Conservation (phyloP, 2,113 vertebrate genomes). For the Marmota monax region DNA sequence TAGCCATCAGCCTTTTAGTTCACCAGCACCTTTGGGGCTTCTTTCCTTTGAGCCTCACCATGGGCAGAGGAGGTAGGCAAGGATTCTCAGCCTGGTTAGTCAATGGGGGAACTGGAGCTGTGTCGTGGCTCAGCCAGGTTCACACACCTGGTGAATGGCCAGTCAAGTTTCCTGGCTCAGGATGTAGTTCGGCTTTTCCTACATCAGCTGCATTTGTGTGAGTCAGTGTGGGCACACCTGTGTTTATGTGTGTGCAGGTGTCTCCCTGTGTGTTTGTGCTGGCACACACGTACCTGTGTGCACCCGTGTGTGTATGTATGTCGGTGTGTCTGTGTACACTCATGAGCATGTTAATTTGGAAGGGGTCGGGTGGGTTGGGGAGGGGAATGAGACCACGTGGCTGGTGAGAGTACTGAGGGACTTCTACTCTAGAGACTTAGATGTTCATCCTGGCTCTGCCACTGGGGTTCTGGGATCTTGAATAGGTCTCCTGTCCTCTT, state of each 20-base stretch:
- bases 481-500: not conserved
- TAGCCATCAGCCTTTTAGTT: accelerated
- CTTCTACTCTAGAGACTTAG: not conserved
- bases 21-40: not conserved
- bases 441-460: not conserved
- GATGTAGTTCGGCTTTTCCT: not conserved
- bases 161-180: not conserved
- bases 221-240: not conserved
- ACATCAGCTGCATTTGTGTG: not conserved
- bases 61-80: not conserved
- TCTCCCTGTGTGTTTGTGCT: not conserved
- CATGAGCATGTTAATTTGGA: not conserved
- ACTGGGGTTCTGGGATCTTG: not conserved
- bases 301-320: too few relatives aligned
- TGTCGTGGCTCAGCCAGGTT: not conserved
- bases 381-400: not conserved
- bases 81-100: not conserved
- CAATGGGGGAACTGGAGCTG: not conserved
- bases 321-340: too few relatives aligned
- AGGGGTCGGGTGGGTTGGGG: not conserved
- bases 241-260: not conserved
- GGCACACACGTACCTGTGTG: not conserved
- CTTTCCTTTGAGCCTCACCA: not conserved
- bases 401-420: not conserved
- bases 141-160: not conserved